A percentile compares a stretch with the other conserved stretches of the same genome.
phyloP scores from a whole-genome alignment of 53 echinoderm and acorn worm genomes.

The Echinometra lucunter region DNA sequence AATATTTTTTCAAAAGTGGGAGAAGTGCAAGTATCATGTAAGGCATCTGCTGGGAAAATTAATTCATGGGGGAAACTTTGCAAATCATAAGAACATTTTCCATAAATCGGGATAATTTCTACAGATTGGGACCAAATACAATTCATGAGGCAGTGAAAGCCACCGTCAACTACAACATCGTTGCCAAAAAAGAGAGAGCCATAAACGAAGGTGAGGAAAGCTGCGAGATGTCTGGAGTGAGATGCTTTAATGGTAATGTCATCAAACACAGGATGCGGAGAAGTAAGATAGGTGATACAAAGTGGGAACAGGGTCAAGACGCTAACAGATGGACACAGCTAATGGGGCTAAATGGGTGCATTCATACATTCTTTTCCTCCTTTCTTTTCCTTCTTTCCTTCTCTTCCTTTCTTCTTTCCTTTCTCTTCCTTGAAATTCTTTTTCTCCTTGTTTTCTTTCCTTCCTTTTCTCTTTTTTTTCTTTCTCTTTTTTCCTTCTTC shows the following conservation, averaged over 20 bases:
- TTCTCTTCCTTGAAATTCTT: no score
- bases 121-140: neutral
- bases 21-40: no score
- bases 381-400: no score
- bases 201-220: conserved; percentile 13
- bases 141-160: neutral
- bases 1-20: neutral
- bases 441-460: no score
- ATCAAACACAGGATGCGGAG: no score
- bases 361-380: no score
- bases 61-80: neutral
- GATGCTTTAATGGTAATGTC: conserved; percentile 34
- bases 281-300: neutral
- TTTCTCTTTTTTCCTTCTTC: no score
- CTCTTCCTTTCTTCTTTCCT: no score
- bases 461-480: no score
- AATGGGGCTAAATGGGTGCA: neutral
- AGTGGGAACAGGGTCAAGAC: conserved; percentile 3
- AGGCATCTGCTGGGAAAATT: neutral
- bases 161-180: neutral
- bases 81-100: neutral
- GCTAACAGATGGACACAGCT: conserved; percentile 28
- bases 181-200: neutral
- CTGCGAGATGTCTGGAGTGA: neutral
- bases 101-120: neutral